Conservation (phyloP, 1,140 invertebrate species). For the Diachasma alloeum region DNA sequence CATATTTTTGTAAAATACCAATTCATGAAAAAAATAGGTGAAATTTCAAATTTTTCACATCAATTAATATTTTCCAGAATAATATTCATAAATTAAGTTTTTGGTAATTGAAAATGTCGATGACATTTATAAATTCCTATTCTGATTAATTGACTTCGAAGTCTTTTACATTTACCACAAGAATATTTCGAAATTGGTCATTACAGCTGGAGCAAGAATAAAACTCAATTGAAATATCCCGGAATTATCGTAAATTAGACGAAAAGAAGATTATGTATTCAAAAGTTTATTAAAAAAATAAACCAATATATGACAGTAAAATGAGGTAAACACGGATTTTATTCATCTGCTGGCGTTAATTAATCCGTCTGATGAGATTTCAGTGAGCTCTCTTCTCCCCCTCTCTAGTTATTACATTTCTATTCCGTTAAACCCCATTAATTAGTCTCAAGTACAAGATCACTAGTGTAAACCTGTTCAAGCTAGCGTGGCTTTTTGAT, state of each 20-base stretch:
- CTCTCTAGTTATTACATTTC: background rate
- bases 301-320: no score
- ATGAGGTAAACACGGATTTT: background rate
- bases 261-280: background rate
- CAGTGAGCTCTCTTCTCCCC: background rate
- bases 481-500: constrained; percentile 52
- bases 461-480: constrained; percentile 24
- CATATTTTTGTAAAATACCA: no score
- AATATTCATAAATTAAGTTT: no score
- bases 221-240: background rate
- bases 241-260: background rate
- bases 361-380: background rate
- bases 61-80: no score
- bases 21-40: no score
- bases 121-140: no score
- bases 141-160: no score
- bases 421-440: background rate
- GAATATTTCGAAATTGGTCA: background rate
- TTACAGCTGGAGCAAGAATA: background rate
- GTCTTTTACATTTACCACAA: no score
- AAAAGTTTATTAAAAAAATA: no score
- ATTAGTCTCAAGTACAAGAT: background rate
- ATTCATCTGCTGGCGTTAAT: background rate
- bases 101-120: no score
- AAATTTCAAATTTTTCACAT: no score